Percentiles rank a stretch among this genome's conserved stretches.
Conservation (phyloP, 2,113 vertebrate species). For the Ia io region DNA sequence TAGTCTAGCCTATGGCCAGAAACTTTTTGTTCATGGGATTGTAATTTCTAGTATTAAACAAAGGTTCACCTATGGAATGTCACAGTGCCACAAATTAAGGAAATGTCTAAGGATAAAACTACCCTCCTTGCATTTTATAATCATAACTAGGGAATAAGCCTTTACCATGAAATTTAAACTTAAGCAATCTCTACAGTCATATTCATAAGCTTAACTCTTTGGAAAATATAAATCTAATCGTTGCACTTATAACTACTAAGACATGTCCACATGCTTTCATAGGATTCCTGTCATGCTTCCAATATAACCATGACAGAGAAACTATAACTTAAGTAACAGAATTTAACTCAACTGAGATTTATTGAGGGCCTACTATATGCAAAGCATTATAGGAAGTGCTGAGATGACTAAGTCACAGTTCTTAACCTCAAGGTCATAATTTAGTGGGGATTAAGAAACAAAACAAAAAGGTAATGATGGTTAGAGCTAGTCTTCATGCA, state of each 20-base stretch:
- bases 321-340: not conserved
- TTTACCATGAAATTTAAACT: not conserved
- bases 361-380: not conserved
- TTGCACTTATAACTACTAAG: not conserved
- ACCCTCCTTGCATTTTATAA: not conserved
- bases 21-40: not conserved
- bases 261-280: not conserved
- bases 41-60: not conserved
- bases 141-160: not conserved
- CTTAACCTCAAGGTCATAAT: not conserved
- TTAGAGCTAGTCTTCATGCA: not conserved
- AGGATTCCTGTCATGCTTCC: not conserved
- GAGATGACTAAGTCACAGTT: not conserved
- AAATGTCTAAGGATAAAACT: slow-evolving; percentile 7
- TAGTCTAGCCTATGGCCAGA: not conserved
- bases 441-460: not conserved
- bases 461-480: not conserved
- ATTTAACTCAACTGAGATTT: slow-evolving; percentile 4
- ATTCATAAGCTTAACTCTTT: not conserved
- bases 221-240: slow-evolving; percentile 3
- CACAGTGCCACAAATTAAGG: not conserved
- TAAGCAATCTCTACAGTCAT: not conserved
- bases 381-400: not conserved
- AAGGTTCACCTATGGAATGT: not conserved
- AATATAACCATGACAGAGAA: not conserved